phyloP scores from a whole-genome alignment of 2,797 vertebrate species.

The Eulemur coronatus region DNA sequence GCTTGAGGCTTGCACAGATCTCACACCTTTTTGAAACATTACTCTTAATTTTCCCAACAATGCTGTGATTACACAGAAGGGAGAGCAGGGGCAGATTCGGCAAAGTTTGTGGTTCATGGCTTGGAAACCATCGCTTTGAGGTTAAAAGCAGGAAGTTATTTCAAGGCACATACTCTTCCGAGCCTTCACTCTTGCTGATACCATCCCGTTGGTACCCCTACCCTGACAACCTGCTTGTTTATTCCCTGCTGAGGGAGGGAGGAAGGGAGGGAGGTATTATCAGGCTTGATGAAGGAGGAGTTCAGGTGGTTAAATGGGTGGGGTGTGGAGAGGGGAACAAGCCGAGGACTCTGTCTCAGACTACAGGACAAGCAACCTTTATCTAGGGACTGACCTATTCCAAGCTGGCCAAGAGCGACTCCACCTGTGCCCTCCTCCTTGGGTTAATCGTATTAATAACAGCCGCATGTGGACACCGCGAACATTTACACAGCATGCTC shows the following conservation, averaged over 20 bases:
- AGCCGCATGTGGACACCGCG: neutral
- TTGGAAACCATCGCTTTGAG: neutral
- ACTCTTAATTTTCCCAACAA: neutral
- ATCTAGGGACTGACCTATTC: neutral
- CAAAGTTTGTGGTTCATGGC: neutral
- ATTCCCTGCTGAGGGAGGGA: neutral
- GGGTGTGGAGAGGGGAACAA: fast-evolving
- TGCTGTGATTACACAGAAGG: neutral
- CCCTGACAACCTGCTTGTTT: neutral
- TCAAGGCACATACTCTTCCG: neutral
- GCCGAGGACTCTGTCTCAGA: neutral
- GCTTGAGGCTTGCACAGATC: neutral
- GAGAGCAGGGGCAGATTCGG: neutral
- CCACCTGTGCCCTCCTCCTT: neutral
- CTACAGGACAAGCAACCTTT: neutral
- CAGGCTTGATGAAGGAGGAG: neutral
- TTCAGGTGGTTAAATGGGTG: neutral
- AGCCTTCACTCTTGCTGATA: neutral
- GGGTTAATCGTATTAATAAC: neutral
- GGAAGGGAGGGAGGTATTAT: fast-evolving
- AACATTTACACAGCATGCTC: neutral
- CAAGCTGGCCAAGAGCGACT: neutral
- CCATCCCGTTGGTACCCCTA: fast-evolving
- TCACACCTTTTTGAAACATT: neutral
- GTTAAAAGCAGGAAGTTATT: neutral